Base-by-base conservation (phyloP, 2,888 invertebrate genomes). In the Metellina segmentata region DNA sequence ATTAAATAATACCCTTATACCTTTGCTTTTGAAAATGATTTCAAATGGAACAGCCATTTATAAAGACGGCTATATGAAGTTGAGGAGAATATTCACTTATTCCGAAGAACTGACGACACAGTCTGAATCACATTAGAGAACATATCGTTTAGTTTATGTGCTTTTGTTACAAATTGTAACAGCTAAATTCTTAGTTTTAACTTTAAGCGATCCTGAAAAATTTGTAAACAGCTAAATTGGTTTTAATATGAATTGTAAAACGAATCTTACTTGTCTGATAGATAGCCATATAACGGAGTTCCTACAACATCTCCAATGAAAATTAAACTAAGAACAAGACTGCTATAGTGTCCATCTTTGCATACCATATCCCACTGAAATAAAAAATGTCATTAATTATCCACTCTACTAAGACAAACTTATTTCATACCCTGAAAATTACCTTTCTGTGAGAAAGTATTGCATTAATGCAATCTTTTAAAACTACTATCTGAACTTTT, bases 331-430 rank as follows among this genome's bases (percentile, higher is more conserved):
- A 91, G 82, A 6, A 90, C 91, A 11, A 91, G 79, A 61, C 91
- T 88, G 79, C 78, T 85, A 78, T 72, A 91, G 69, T 93, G 90
- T 19, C 89, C 88, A 48, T 92, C 81, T n/a, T 83, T 49, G 52
- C 93, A 93, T 7, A 93, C 93, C 91, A 93, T 92, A 53, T 93
- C 82, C 88, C 91, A 93, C 93, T 93, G 69, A 19, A 92, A 87
- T 75, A 4, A 34, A 34, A 34, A 34, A 34, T 34, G 34, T 34
- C 34, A 34, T 34, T 34, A 4, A 34, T 34, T 4, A 34, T 34
- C 34, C 34, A 34, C 34, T 34, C 34, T 34, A 34, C 34, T 34
- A 34, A 2, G 34, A 34, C 34, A 34, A 34, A 34, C 34, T 34
- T 34, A 34, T 34, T 11, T 61, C 13, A 61, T 5, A 8, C 13